These are phyloP conservation scores for Tenualosa ilisha DNA, from an alignment of 2,797 vertebrate species.

Conservation along the genomic window DNA sequence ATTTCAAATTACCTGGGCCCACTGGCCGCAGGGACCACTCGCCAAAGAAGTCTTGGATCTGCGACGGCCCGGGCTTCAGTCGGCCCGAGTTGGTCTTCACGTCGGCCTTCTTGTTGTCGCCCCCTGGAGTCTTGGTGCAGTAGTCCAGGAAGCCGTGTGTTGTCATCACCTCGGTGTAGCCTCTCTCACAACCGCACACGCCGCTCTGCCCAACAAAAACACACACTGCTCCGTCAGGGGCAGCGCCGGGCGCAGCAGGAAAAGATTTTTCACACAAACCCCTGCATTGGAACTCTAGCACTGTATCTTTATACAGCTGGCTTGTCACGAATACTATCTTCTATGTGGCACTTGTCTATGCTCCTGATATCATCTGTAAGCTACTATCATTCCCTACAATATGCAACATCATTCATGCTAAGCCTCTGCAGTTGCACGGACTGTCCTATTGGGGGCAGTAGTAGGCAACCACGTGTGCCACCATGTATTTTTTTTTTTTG, in stretches of 20 bases:
- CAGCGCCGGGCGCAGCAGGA: neutral
- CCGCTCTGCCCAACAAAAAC: conserved; percentile 76
- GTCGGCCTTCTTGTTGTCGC: conserved; percentile 93
- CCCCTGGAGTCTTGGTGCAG: conserved; percentile 91
- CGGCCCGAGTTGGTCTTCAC: conserved; percentile 91
- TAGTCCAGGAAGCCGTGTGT: conserved; percentile 94
- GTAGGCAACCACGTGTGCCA: neutral
- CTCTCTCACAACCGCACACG: conserved; percentile 92
- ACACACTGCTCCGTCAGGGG: neutral
- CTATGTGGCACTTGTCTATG: neutral
- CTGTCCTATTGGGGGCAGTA: neutral
- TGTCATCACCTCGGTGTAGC: conserved; percentile 95
- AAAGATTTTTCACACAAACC: neutral
- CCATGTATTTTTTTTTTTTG: neutral
- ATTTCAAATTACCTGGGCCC: conserved; percentile 84
- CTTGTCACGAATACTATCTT: conserved; percentile 7
- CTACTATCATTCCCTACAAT: conserved; percentile 10
- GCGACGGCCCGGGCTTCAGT: conserved; percentile 87
- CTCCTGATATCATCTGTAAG: neutral
- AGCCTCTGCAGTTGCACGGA: neutral
- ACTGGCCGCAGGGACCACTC: conserved; percentile 95
- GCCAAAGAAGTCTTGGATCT: conserved; percentile 88
- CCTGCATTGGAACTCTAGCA: neutral
- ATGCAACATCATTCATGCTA: neutral
- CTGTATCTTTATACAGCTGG: neutral